These are phyloP conservation scores for Pseudotriccus pelzelni DNA, from an alignment of 2,797 vertebrate species.

Conservation along the genomic window DNA sequence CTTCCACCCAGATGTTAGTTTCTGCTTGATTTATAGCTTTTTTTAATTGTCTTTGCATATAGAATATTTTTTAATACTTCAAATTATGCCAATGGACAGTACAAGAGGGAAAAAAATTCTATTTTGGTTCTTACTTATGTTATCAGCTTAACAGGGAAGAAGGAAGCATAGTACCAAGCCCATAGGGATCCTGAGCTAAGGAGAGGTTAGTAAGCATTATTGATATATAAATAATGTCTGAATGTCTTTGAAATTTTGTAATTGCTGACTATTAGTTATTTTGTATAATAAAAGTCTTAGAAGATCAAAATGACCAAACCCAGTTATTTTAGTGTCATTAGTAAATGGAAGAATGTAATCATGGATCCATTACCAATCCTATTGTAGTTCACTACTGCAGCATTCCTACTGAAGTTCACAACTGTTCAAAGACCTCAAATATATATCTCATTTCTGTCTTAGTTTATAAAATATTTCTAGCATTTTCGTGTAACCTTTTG, in stretches of 20 bases:
- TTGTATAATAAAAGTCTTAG: background rate
- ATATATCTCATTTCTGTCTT: background rate
- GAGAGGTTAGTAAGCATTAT: background rate
- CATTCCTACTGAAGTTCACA: background rate
- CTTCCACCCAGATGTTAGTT: background rate
- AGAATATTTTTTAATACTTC: background rate
- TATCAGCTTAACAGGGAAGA: background rate
- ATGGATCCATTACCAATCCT: background rate
- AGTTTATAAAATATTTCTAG: background rate
- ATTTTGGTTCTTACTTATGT: background rate
- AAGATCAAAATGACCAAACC: background rate
- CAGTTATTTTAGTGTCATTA: background rate
- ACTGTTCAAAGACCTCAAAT: background rate
- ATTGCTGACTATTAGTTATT: background rate
- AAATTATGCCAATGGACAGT: background rate
- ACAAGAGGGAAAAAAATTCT: background rate
- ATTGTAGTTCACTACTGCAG: background rate
- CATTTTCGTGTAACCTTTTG: background rate
- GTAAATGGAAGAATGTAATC: background rate
- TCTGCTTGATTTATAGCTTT: background rate
- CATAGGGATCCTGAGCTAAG: background rate
- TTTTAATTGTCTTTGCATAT: background rate
- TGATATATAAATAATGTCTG: background rate
- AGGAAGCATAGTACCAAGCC: background rate
- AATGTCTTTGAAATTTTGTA: background rate